phyloP scores from a whole-genome alignment of 2,888 invertebrate species.

The Tridacna crocea region DNA sequence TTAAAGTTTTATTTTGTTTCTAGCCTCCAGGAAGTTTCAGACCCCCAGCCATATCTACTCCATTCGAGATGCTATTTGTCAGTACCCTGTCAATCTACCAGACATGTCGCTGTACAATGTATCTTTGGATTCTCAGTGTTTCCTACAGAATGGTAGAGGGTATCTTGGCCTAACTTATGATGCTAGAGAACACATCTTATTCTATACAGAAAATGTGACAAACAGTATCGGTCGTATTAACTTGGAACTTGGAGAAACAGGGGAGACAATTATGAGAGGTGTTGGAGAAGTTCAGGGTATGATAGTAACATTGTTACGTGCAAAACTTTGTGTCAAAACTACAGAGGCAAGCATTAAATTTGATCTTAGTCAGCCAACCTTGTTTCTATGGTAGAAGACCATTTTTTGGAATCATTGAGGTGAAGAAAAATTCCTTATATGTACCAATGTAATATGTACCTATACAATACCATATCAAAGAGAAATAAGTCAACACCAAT shows the following conservation, averaged over 20 bases:
- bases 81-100: conserved; percentile 80
- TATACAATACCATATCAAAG: too few relatives aligned
- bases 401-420: too few relatives aligned
- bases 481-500: too few relatives aligned
- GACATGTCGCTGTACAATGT: conserved; percentile 79
- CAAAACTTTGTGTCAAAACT: too few relatives aligned
- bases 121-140: conserved; percentile 84
- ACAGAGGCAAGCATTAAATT: too few relatives aligned
- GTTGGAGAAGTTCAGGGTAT: conserved; percentile 78
- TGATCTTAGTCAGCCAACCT: too few relatives aligned
- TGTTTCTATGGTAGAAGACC: too few relatives aligned
- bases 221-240: conserved; percentile 77
- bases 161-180: conserved; percentile 76
- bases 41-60: conserved; percentile 78
- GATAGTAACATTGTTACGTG: background rate
- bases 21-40: conserved; percentile 85
- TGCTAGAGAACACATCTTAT: conserved; percentile 72
- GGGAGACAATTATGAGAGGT: conserved; percentile 75
- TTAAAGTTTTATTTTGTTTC: conserved; percentile 58
- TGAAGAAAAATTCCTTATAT: too few relatives aligned
- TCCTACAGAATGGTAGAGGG: conserved; percentile 86
- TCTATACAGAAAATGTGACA: conserved; percentile 78
- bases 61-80: conserved; percentile 81
- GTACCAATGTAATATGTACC: too few relatives aligned
- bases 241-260: conserved; percentile 69